Evolutionary conservation across 2,797 vertebrate genomes (phyloP), one percentile per base, ranked within the genome.

Genomic region (Phalanger gymnotis): DNA sequence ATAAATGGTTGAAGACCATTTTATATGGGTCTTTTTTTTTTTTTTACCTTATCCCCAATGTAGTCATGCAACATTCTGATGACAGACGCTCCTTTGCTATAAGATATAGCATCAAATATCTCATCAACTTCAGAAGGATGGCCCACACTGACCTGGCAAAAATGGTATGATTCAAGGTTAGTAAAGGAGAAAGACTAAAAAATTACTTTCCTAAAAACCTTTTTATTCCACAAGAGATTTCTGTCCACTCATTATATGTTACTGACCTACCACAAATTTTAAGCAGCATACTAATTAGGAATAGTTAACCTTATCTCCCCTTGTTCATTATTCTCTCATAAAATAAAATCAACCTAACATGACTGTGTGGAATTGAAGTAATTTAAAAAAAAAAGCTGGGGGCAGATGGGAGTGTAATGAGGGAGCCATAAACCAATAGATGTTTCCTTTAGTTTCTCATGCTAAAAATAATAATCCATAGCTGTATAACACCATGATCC

Each of bases 61-160:
- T 99, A 99, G 98, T 99, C 99, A 96, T 99, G 99, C 94, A 99
- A 98, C 99, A 99, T 99, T 93, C 99, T 99, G 98, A 99, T 99
- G 93, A 99, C 99, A 53, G 99, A 99, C 0, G 99, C 99, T 97
- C 99, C 99, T 99, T 99, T 99, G 99, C 99, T 99, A 98, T 99
- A 99, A 40, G 99, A 99, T 99, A 99, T 99, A 95, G 99, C 99
- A 96, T 99, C 99, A 89, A 99, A 99, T 94, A 99, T 99, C 98
- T 99, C 99, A 97, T 99, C 99, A n/a, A 99, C 99, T 98, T 99
- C 99, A 0, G 99, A 99, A 0, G 99, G 99, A 94, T 99, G 99
- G 95, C 99, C 99, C 92, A 99, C 99, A 87, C 99, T 99, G 97
- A 99, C 99, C 99, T 99, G 98, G 91, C 28, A 81, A 97, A 97